Evolutionary conservation across 2,113 vertebrate species (phyloP), one percentile per base, ranked within the genome.

Genomic region (Muntiacus reevesi): DNA sequence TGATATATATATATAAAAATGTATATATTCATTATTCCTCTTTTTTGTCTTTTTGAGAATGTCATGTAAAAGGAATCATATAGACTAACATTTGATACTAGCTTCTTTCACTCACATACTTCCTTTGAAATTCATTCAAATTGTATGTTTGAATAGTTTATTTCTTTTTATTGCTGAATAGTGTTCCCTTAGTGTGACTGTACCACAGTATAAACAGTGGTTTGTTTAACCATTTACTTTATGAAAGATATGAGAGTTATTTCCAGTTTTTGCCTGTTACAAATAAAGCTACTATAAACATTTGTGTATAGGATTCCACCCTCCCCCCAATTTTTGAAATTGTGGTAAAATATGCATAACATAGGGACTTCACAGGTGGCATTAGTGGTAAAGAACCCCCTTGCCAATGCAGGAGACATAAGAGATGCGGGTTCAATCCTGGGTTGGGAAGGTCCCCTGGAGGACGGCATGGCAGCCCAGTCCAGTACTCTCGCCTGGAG

Each of bases 1-100:
- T 84, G 17, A 30, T 10, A 25, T 36, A 47, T 47, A 64, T 64
- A 67, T 67, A n/a, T 19, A 67, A 67, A 67, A 67, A 67, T 71
- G 33, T 67, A 71, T 36, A 36, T 88, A 47, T 47, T 91, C 17
- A 62, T 16, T 36, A 40, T 83, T 14, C 10, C 21, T 83, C 2
- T 36, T 60, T 62, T 96, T 81, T 94, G 33, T 96, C n/a, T 87
- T 62, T 87, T 62, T 57, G 62, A 95, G 52, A 91, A 50, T 96
- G 5, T 76, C 76, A 40, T 23, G 6, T 78, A 60, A 90, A 85
- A 89, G 79, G 47, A 93, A 47, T 83, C 2, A 28, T 50, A n/a
- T 33, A 36, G 64, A 64, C 17, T 43, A 87, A 36, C 14, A 91
- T 87, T 87, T 83, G 74, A 40, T 9, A 87, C 50, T 81, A 7